phyloP scores from a whole-genome alignment of 30 jellyfish, hydroid and myxozoan species.

The Sanderia malayensis region DNA sequence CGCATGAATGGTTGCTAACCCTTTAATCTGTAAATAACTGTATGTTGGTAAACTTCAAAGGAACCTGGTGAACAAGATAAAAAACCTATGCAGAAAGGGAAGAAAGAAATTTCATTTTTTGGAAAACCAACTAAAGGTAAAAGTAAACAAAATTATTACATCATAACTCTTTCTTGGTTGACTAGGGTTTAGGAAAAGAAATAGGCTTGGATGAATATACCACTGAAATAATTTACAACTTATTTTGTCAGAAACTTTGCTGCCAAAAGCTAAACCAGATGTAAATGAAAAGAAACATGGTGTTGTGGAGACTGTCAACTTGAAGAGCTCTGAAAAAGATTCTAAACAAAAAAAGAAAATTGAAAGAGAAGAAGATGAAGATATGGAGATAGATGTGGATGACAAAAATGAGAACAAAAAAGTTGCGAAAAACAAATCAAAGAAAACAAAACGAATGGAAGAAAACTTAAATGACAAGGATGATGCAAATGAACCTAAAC shows the following conservation, averaged over 20 bases:
- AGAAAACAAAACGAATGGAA: conserved; percentile 9
- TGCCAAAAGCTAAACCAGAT: too few species aligned
- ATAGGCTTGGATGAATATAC: too few species aligned
- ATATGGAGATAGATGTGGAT: neutral
- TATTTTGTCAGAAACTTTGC: too few species aligned
- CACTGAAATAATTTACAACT: too few species aligned
- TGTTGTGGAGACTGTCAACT: too few species aligned
- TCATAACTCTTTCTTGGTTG: too few species aligned
- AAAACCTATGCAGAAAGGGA: conserved; percentile 6
- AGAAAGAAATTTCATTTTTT: conserved; percentile 27
- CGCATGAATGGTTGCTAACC: too few species aligned
- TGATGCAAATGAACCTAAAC: neutral
- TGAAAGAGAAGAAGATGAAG: neutral
- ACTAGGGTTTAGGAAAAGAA: too few species aligned
- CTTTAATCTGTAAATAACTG: neutral
- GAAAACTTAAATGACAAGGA: neutral
- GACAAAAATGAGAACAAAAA: neutral
- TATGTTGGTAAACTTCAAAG: neutral
- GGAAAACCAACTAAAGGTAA: conserved; percentile 43
- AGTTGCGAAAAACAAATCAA: neutral
- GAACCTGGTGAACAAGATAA: conserved; percentile 5
- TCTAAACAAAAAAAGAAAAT: neutral
- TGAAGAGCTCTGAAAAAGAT: too few species aligned
- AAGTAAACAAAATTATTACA: neutral
- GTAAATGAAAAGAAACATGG: too few species aligned